A percentile compares a stretch with the other conserved stretches of the same genome.
Evolutionary conservation across 2,797 vertebrate species (phyloP).

Genomic region (Acanthurus tractus): DNA sequence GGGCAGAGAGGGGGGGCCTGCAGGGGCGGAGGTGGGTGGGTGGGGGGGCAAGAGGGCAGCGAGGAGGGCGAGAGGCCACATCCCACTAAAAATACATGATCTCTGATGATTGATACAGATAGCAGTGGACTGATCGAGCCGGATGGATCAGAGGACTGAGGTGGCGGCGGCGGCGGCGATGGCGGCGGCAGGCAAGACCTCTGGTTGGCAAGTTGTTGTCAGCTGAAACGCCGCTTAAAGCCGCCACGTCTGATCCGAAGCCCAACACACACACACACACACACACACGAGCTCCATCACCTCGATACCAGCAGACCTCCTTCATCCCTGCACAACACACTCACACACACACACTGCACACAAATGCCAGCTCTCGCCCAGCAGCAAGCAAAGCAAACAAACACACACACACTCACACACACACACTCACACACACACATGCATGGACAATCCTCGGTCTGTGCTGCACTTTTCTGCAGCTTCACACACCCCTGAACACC

Average conservation of each 20-base stretch:
- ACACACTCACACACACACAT: slow-evolving; percentile 7
- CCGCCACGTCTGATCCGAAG: slow-evolving; percentile 58
- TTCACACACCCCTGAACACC: slow-evolving; percentile 61
- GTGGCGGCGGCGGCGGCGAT: slow-evolving; percentile 30
- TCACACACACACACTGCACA: slow-evolving; percentile 61
- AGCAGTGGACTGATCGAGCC: slow-evolving; percentile 82
- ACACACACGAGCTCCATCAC: slow-evolving; percentile 27
- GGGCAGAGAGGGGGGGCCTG: slow-evolving; percentile 67
- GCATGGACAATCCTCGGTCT: slow-evolving; percentile 34
- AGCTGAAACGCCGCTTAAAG: slow-evolving; percentile 82
- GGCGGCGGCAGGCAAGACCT: slow-evolving; percentile 77
- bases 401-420: slow-evolving; percentile 25
- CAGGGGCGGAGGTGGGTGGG: slow-evolving; percentile 1
- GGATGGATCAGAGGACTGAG: slow-evolving; percentile 76
- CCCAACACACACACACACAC: slow-evolving; percentile 36
- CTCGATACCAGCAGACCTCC: slow-evolving; percentile 28
- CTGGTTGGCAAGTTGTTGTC: slow-evolving; percentile 86
- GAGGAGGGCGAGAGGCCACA: slow-evolving; percentile 78
- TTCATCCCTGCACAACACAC: slow-evolving; percentile 38
- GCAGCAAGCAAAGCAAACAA: slow-evolving; percentile 55
- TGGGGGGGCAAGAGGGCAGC: slow-evolving; percentile 74
- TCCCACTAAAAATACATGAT: slow-evolving; percentile 89
- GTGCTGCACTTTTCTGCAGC: slow-evolving; percentile 69
- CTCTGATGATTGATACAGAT: slow-evolving; percentile 88
- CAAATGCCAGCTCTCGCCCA: slow-evolving; percentile 75